A percentile compares a stretch with the other conserved stretches of the same genome.
Conservation (phyloP, 2,113 vertebrate genomes). For the Charadrius vociferus region DNA sequence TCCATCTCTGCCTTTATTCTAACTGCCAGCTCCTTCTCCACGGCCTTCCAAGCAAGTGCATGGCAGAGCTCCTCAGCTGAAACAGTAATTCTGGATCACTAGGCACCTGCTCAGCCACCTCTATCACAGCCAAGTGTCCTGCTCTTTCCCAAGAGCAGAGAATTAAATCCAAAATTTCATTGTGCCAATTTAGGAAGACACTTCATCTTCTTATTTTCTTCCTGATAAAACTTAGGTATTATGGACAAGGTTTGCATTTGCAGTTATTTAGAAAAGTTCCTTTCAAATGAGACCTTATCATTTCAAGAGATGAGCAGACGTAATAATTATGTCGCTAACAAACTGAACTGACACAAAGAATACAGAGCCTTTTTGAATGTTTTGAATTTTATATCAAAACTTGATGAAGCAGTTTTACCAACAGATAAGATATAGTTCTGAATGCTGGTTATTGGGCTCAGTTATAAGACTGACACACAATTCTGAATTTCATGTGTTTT, state of each 20-base stretch:
- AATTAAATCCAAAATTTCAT: not conserved
- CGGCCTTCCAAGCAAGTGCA: fast-evolving
- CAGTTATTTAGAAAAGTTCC: not conserved
- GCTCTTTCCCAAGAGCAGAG: not conserved
- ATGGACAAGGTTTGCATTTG: not conserved
- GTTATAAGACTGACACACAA: not conserved
- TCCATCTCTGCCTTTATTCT: not conserved
- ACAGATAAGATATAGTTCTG: not conserved
- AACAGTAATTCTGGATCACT: not conserved
- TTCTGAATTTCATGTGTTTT: not conserved
- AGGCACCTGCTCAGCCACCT: not conserved
- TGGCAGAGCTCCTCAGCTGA: not conserved
- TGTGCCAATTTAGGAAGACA: not conserved
- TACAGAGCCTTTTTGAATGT: not conserved
- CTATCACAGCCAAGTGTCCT: not conserved
- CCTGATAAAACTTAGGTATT: not conserved
- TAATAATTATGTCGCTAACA: not conserved
- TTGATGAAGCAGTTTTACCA: not conserved
- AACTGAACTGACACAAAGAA: not conserved
- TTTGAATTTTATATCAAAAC: not conserved
- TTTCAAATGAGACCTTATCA: not conserved
- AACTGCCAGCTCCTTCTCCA: not conserved
- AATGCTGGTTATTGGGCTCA: not conserved
- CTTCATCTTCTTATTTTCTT: not conserved
- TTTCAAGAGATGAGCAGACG: not conserved